Conservation (phyloP, 2,797 vertebrate species). For the Pseudopleuronectes americanus region DNA sequence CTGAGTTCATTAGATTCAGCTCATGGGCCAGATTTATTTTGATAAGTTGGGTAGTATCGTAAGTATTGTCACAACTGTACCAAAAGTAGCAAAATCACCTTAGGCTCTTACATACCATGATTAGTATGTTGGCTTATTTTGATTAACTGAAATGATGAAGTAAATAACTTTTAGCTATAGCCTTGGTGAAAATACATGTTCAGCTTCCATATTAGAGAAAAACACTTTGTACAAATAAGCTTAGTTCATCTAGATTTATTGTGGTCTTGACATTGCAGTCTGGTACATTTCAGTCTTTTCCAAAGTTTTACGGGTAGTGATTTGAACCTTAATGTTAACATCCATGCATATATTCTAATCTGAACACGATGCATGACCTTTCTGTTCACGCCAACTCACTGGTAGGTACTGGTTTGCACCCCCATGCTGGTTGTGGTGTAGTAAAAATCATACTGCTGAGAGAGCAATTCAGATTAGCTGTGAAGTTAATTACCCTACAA, state of each 20-base stretch:
- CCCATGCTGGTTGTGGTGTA: not conserved
- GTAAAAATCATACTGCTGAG: not conserved
- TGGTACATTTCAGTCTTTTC: not conserved
- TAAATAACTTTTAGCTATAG: not conserved
- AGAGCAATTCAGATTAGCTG: not conserved
- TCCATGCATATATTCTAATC: not conserved
- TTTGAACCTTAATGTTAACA: not conserved
- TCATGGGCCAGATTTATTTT: too few relatives aligned
- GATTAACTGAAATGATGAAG: not conserved
- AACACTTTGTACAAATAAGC: not conserved
- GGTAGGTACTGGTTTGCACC: not conserved
- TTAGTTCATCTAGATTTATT: not conserved
- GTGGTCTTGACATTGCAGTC: not conserved
- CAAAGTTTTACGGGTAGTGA: not conserved
- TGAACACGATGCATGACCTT: not conserved
- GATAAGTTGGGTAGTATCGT: too few relatives aligned
- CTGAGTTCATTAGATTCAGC: too few relatives aligned
- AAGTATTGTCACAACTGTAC: too few relatives aligned
- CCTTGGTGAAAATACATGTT: not conserved
- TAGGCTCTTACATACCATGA: not conserved
- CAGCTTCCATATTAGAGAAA: not conserved
- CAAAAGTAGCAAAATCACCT: too few relatives aligned
- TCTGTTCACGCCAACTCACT: not conserved
- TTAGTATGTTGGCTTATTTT: not conserved
- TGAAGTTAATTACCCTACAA: not conserved